A percentile compares a stretch with the other conserved stretches of the same genome.
phyloP scores from a whole-genome alignment of 2,797 vertebrate genomes.

The Cuculus canorus region DNA sequence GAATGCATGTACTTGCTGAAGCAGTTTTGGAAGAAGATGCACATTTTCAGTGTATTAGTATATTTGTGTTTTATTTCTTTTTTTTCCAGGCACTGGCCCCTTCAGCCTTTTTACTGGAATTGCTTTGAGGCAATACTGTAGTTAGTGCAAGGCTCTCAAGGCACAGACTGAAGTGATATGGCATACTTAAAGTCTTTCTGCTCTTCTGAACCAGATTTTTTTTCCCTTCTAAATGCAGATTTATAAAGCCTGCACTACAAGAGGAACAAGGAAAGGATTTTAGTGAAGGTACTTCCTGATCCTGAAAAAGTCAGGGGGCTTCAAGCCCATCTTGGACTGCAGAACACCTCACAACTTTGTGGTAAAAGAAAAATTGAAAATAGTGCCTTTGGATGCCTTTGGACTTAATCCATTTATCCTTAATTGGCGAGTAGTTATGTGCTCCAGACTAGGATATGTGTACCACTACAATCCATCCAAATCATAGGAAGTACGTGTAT shows the following conservation, averaged over 20 bases:
- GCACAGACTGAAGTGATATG: slow-evolving; percentile 40
- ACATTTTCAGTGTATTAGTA: not conserved
- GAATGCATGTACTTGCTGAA: not conserved
- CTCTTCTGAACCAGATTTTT: slow-evolving; percentile 72
- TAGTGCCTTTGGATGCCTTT: slow-evolving; percentile 73
- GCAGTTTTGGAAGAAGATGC: not conserved
- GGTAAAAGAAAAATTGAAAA: slow-evolving; percentile 74
- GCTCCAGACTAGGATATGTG: slow-evolving; percentile 43
- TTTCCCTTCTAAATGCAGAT: slow-evolving; percentile 77
- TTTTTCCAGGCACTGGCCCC: not conserved
- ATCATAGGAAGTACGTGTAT: slow-evolving; percentile 1
- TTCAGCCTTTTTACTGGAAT: slow-evolving; percentile 43
- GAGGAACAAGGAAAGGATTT: slow-evolving; percentile 73
- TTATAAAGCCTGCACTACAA: slow-evolving; percentile 71
- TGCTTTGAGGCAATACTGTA: not conserved
- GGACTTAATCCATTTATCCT: slow-evolving; percentile 60
- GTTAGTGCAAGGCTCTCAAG: slow-evolving; percentile 38
- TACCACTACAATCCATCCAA: slow-evolving; percentile 1
- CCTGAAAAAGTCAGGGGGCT: slow-evolving; percentile 76
- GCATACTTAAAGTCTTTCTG: slow-evolving; percentile 62
- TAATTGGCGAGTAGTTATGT: slow-evolving; percentile 54
- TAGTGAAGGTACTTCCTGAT: slow-evolving; percentile 74
- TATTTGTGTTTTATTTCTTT: not conserved
- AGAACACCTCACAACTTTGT: slow-evolving; percentile 73
- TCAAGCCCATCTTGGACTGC: slow-evolving; percentile 76